These are phyloP conservation scores for Epistrophe grossulariae DNA, from an alignment of 2,888 invertebrate species.

Conservation along the genomic window DNA sequence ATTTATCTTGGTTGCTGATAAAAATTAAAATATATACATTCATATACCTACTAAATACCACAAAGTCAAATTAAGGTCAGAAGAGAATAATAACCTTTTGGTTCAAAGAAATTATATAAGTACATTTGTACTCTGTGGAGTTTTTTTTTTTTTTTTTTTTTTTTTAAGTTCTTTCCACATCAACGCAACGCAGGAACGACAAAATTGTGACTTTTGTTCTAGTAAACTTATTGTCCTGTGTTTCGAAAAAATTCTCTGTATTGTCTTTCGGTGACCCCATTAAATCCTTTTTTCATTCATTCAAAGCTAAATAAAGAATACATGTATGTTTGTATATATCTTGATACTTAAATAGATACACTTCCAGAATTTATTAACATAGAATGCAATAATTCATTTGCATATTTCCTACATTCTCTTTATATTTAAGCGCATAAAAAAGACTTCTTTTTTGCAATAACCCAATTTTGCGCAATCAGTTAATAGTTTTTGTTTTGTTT, in stretches of 20 bases:
- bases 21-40: neutral
- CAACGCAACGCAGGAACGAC: neutral
- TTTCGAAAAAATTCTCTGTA: neutral
- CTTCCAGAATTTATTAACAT: constrained; percentile 5
- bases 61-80: constrained; percentile 1
- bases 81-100: neutral
- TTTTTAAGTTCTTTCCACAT: neutral
- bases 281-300: neutral
- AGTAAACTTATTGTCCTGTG: neutral
- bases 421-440: neutral
- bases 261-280: constrained; percentile 6
- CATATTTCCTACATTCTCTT: constrained; percentile 5
- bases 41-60: neutral
- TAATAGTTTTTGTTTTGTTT: constrained; percentile 29
- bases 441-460: constrained; percentile 20
- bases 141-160: neutral
- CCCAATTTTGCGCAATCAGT: constrained; percentile 46
- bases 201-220: neutral
- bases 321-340: neutral
- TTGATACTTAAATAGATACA: neutral
- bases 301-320: neutral
- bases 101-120: neutral
- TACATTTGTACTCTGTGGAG: neutral
- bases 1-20: neutral
- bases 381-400: constrained; percentile 3